phyloP scores from a whole-genome alignment of 2,888 invertebrate species.

The Lycia hirtaria region DNA sequence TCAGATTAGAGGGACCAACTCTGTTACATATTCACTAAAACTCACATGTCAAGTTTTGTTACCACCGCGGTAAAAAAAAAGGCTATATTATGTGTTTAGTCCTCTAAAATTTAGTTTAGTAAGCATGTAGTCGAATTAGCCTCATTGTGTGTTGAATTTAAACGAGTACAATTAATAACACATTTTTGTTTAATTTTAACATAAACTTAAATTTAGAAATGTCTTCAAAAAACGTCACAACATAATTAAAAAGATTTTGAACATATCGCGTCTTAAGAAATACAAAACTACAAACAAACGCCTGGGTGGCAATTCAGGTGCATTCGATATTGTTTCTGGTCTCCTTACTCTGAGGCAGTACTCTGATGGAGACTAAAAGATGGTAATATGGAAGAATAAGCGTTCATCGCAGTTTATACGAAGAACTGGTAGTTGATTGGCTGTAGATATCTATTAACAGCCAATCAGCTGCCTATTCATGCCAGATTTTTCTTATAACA shows the following conservation, averaged over 20 bases:
- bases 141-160: neutral
- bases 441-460: no score
- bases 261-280: conserved; percentile 23
- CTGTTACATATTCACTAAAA: neutral
- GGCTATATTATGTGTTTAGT: no score
- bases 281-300: conserved; percentile 10
- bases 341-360: neutral
- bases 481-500: no score
- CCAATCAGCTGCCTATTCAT: no score
- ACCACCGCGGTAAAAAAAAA: no score
- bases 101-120: no score
- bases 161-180: neutral
- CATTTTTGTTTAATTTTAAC: neutral
- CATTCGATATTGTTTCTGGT: neutral
- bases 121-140: no score
- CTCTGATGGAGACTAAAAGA: neutral
- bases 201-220: conserved; percentile 16
- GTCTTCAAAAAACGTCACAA: conserved; percentile 28
- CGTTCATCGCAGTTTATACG: no score
- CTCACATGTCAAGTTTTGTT: no score
- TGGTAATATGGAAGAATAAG: no score
- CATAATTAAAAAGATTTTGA: conserved; percentile 19
- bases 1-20: no score
- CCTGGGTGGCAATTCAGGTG: neutral
- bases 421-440: no score